Conservation (phyloP, 2,888 invertebrate genomes). For the Leucania comma region DNA sequence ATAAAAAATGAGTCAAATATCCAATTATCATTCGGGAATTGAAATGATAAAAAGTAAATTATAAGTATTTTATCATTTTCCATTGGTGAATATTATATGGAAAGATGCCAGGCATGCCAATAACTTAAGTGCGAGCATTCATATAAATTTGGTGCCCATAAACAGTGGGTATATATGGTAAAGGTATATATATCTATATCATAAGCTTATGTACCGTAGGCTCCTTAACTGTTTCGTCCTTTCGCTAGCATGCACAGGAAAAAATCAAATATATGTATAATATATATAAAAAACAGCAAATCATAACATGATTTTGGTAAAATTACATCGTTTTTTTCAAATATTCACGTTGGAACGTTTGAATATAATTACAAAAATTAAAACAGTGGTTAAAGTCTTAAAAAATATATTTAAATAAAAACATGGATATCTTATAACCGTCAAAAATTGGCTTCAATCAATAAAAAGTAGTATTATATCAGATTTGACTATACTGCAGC, state of each 20-base stretch:
- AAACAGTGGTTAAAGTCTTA: too few relatives aligned
- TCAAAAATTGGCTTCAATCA: not conserved
- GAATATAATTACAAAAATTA: too few relatives aligned
- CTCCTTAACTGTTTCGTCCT: constrained; percentile 66
- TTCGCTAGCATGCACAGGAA: constrained; percentile 68
- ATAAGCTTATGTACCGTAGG: constrained; percentile 64
- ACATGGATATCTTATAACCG: too few relatives aligned
- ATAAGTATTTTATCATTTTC: not conserved
- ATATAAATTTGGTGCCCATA: constrained; percentile 22
- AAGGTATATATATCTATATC: constrained; percentile 61
- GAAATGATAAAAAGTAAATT: too few relatives aligned
- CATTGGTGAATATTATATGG: not conserved
- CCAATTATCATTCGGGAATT: not conserved
- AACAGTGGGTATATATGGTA: constrained; percentile 1
- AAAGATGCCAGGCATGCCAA: constrained; percentile 38
- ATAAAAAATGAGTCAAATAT: too few relatives aligned
- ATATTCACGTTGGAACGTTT: too few relatives aligned
- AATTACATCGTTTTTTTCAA: too few relatives aligned
- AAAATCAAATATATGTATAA: not conserved
- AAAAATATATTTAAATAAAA: too few relatives aligned
- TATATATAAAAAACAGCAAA: too few relatives aligned
- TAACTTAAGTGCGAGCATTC: constrained; percentile 21
- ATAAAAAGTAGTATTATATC: too few relatives aligned
- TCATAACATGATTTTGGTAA: too few relatives aligned
- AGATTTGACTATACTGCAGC: too few relatives aligned